These are phyloP conservation scores for Papilio glaucus DNA, from an alignment of 1,140 invertebrate genomes.

Conservation along the genomic window DNA sequence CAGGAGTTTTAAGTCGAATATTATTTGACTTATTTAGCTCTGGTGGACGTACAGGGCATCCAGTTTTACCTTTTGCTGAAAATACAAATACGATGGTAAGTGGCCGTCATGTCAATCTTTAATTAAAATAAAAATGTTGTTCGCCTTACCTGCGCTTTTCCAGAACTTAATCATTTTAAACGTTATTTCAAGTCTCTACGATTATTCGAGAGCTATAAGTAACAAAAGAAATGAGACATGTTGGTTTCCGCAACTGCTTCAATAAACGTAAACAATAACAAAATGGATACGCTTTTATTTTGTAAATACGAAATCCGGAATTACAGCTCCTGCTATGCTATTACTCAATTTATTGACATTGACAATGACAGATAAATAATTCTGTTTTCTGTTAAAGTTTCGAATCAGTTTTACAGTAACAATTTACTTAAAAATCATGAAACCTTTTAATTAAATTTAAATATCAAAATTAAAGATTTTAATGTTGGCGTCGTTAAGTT, in stretches of 20 bases:
- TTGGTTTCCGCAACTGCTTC: constrained; percentile 52
- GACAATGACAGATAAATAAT: constrained; percentile 46
- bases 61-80: constrained; percentile 77
- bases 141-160: constrained; percentile 76
- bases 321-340: constrained; percentile 36
- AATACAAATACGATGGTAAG: constrained; percentile 42
- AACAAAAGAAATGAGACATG: constrained; percentile 43
- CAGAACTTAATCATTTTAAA: constrained; percentile 78
- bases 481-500: too few relatives aligned
- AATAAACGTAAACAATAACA: constrained; percentile 62
- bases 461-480: too few relatives aligned
- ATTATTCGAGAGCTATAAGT: constrained; percentile 38
- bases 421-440: not conserved
- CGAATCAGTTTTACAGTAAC: not conserved
- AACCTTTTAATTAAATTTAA: not conserved
- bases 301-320: constrained; percentile 54
- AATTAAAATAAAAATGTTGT: constrained; percentile 31
- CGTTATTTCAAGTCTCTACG: constrained; percentile 23
- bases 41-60: constrained; percentile 74
- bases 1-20: constrained; percentile 44
- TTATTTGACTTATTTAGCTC: constrained; percentile 51
- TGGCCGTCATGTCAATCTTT: constrained; percentile 19
- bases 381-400: not conserved
- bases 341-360: constrained; percentile 37
- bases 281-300: constrained; percentile 50